A percentile compares a stretch with the other conserved stretches of the same genome.
Conservation (phyloP, 1,140 invertebrate genomes). For the Drosophila grimshawi region DNA sequence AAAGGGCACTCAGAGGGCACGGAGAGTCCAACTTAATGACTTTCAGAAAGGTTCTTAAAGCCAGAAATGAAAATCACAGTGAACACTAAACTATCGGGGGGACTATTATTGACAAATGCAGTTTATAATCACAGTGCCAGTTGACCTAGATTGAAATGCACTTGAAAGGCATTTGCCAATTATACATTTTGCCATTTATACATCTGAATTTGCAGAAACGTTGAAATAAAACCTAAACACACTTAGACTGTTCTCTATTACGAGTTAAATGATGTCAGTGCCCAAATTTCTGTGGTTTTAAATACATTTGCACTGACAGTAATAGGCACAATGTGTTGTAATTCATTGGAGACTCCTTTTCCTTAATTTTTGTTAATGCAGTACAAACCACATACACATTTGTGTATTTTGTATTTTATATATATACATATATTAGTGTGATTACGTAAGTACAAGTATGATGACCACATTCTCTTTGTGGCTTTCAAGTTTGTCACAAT, state of each 20-base stretch:
- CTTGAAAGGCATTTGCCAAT: too few species aligned
- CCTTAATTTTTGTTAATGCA: constrained; percentile 6
- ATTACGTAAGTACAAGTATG: constrained; percentile 72
- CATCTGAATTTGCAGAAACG: too few species aligned
- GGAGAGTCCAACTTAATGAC: too few species aligned
- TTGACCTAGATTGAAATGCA: too few species aligned
- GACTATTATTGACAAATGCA: too few species aligned
- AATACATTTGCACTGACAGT: constrained; percentile 51
- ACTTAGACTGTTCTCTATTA: not conserved
- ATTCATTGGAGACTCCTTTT: constrained; percentile 69
- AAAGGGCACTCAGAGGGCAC: too few species aligned
- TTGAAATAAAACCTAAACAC: not conserved
- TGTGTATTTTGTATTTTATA: not conserved
- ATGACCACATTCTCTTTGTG: constrained; percentile 62
- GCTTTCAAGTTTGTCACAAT: constrained; percentile 46
- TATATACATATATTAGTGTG: constrained; percentile 7
- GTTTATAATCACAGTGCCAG: too few species aligned
- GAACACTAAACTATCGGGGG: too few species aligned
- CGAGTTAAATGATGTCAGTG: constrained; percentile 36
- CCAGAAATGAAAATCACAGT: too few species aligned
- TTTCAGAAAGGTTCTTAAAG: too few species aligned
- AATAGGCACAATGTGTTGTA: constrained; percentile 53
- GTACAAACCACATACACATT: not conserved
- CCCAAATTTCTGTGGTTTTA: constrained; percentile 23
- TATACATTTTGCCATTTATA: too few species aligned